phyloP scores from a whole-genome alignment of 2,113 vertebrate genomes.

The Antigone vipio region DNA sequence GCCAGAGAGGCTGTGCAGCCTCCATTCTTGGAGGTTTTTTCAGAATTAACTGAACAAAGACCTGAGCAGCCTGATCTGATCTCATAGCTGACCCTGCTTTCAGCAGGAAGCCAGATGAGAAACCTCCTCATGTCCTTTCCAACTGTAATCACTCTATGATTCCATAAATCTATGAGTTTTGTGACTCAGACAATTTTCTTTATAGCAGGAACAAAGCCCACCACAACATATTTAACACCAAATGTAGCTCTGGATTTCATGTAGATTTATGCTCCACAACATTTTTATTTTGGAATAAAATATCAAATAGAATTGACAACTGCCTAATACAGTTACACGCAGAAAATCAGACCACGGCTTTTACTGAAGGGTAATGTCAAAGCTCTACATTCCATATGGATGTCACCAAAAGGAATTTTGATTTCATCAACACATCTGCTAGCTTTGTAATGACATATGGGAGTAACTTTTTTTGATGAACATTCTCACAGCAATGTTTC shows the following conservation, averaged over 20 bases:
- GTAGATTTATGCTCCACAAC: neutral
- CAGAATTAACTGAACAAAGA: neutral
- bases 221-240: neutral
- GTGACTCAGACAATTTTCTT: neutral
- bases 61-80: neutral
- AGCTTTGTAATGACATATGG: constrained; percentile 43
- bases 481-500: neutral
- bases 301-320: constrained; percentile 4
- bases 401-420: constrained; percentile 12
- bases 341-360: neutral
- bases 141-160: neutral
- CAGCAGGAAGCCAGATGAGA: neutral
- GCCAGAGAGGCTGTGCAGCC: neutral
- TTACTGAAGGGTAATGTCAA: constrained; percentile 37
- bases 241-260: neutral
- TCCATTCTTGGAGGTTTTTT: neutral
- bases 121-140: neutral
- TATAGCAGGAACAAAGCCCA: neutral
- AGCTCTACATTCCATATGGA: constrained; percentile 46
- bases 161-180: neutral
- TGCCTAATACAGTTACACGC: neutral
- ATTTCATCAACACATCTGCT: constrained; percentile 55
- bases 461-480: constrained; percentile 20
- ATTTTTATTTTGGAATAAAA: constrained; percentile 16
- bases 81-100: neutral